These are phyloP conservation scores for Otocyon megalotis DNA, from an alignment of 2,113 vertebrate species.

Conservation along the genomic window DNA sequence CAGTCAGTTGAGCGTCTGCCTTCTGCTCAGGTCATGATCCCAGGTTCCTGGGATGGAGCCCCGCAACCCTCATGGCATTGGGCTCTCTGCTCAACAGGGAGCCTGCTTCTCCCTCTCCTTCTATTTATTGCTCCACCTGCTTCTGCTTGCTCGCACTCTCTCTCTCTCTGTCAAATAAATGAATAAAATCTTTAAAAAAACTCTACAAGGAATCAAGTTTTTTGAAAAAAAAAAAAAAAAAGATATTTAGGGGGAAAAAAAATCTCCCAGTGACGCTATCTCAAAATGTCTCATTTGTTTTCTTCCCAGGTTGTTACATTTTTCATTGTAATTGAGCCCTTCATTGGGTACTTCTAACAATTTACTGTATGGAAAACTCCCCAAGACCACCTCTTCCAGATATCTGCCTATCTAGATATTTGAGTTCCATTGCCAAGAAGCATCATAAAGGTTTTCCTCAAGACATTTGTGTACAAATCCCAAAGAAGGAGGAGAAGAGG, in stretches of 20 bases:
- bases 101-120: too few relatives aligned
- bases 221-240: neutral
- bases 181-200: too few relatives aligned
- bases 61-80: too few relatives aligned
- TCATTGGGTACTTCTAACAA: neutral
- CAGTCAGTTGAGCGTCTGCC: too few relatives aligned
- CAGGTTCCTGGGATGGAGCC: too few relatives aligned
- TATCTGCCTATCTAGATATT: neutral
- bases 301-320: slow-evolving; percentile 2
- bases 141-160: too few relatives aligned
- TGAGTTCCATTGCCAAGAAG: neutral
- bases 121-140: too few relatives aligned
- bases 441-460: neutral
- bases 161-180: too few relatives aligned
- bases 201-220: accelerated
- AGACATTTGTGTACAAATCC: neutral
- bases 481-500: neutral
- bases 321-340: slow-evolving; percentile 60
- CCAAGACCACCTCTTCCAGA: neutral
- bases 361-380: neutral
- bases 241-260: neutral
- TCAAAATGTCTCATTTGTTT: neutral
- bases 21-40: too few relatives aligned
- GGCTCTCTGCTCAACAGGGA: too few relatives aligned
- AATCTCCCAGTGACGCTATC: neutral